phyloP scores from a whole-genome alignment of 2,888 invertebrate genomes.

The Metalampra italica region DNA sequence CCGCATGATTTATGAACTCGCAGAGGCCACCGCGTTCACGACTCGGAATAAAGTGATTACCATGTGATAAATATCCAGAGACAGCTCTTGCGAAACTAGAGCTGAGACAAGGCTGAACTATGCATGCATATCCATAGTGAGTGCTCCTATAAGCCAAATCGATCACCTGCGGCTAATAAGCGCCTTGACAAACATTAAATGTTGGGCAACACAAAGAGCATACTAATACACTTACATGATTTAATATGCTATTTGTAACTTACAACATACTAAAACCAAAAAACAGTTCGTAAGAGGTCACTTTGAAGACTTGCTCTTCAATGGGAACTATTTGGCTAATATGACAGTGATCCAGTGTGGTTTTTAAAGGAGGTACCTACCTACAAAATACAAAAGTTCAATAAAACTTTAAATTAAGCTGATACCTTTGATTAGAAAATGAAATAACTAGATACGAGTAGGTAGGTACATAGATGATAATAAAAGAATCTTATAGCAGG shows the following conservation, averaged over 20 bases:
- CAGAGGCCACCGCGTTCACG: conserved; percentile 37
- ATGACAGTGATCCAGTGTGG: too few species aligned
- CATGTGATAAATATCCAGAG: conserved; percentile 40
- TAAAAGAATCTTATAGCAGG: too few species aligned
- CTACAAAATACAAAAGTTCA: too few species aligned
- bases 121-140: conserved; percentile 27
- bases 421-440: too few species aligned
- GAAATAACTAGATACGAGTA: too few species aligned
- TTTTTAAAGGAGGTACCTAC: too few species aligned
- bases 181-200: conserved; percentile 26
- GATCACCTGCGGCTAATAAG: conserved; percentile 35
- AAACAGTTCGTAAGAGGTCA: not conserved
- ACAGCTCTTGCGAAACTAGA: conserved; percentile 46
- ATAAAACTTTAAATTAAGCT: too few species aligned
- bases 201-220: conserved; percentile 16
- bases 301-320: too few species aligned
- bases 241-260: not conserved
- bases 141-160: conserved; percentile 25
- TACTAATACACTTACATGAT: not conserved
- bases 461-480: too few species aligned
- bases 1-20: conserved; percentile 20
- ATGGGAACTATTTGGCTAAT: too few species aligned
- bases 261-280: not conserved
- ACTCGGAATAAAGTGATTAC: conserved; percentile 30
- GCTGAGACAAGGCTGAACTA: conserved; percentile 34